Evolutionary conservation across 37 sponge, comb jelly and placozoan genomes (phyloP), one percentile per base, ranked within the genome.

Genomic region (Chondrilla cf. caribensis): DNA sequence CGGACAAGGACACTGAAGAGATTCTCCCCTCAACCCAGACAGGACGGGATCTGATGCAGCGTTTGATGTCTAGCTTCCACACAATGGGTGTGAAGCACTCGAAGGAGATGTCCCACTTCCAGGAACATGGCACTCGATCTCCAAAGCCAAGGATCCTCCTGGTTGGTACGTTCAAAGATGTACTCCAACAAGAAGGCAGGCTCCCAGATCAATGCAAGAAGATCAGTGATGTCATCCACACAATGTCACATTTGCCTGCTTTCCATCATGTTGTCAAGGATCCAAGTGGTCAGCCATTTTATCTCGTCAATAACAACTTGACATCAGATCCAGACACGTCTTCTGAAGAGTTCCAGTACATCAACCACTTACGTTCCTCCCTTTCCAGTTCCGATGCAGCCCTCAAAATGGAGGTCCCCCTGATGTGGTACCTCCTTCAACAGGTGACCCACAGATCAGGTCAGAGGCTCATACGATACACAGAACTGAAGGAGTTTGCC

Each of bases 111-210:
- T 28, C 68, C 68, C 15, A 28, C 1, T 67, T 67, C 35, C 68
- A 67, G 33, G 35, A 67, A 33, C 35, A 67, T 7, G 68, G 33
- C n/a, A 4, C 35, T 32, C 15, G 33, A 6, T 67, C 32, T 6
- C 68, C 68, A 29, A 28, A 67, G 68, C 68, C 29, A 33, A 28
- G 35, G 32, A 67, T 67, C 3, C 29, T 31, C 35, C 35, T 67
- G 68, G 33, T 67, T 7, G 68, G 68, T 26, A 67, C 68, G 2
- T 67, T 67, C 68, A 67, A 67, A 33, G 68, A 67, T 29, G 7
- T 33, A 17, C 68, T 67, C 35, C 35, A 29, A 2, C 14, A 29
- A 33, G 33, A n/a, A 67, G 68, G 68, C 68, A 29, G 68, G 33
- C 68, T 67, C 33, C 3, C n/a, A 2, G 68, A 67, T 18, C 35